These are phyloP conservation scores for Gonioctena quinquepunctata DNA, from an alignment of 1,140 invertebrate species.

Conservation along the genomic window DNA sequence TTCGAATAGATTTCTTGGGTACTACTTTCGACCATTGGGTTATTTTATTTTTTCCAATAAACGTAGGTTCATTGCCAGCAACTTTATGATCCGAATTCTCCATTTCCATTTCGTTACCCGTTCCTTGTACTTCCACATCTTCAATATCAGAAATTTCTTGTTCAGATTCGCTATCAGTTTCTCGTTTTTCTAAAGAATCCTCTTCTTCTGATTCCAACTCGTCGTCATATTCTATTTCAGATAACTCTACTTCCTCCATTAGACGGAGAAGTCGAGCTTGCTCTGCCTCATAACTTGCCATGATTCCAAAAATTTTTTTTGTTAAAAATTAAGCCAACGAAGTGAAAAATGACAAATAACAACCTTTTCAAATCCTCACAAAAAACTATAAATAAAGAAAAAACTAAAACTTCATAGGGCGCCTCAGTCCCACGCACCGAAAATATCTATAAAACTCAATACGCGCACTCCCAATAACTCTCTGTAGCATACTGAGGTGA, in stretches of 20 bases:
- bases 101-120: no score
- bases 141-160: constrained; percentile 5
- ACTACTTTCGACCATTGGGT: background rate
- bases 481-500: no score
- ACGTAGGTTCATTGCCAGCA: background rate
- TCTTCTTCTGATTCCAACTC: background rate
- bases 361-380: no score
- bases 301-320: no score
- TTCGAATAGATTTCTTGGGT: background rate
- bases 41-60: constrained; percentile 7
- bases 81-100: background rate
- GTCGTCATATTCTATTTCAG: background rate
- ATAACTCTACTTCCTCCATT: no score
- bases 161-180: constrained; percentile 14
- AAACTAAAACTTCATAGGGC: no score
- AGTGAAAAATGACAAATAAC: no score
- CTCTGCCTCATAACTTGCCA: no score
- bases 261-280: no score
- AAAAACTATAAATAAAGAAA: no score
- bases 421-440: background rate
- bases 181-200: background rate
- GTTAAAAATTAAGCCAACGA: no score
- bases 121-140: background rate
- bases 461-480: background rate
- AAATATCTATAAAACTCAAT: background rate